These are phyloP conservation scores for Drosophila arizonae DNA, from an alignment of 1,140 invertebrate genomes.

Conservation along the genomic window DNA sequence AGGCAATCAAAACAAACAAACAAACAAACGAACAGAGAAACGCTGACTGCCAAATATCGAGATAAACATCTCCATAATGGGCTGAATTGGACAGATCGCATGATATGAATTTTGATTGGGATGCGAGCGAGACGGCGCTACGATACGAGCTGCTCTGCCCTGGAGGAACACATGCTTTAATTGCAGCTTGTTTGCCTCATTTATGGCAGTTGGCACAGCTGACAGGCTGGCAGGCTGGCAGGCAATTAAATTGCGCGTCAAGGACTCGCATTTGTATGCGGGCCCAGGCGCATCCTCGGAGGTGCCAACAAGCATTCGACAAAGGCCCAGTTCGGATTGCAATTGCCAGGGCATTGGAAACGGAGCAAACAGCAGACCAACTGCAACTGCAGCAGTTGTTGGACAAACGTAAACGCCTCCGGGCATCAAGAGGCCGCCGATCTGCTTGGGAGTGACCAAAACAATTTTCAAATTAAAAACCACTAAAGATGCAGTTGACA, in stretches of 20 bases:
- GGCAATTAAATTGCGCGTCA: slow-evolving; percentile 47
- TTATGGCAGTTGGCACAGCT: slow-evolving; percentile 14
- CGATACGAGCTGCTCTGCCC: slow-evolving; percentile 7
- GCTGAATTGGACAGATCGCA: slow-evolving; percentile 44
- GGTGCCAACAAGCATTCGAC: slow-evolving; percentile 64
- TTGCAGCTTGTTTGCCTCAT: slow-evolving; percentile 60
- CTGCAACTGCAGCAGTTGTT: slow-evolving; percentile 56
- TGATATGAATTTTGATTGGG: slow-evolving; percentile 15
- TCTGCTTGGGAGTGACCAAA: slow-evolving; percentile 56
- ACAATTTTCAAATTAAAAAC: slow-evolving; percentile 80
- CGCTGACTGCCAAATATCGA: slow-evolving; percentile 55
- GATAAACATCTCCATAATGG: slow-evolving; percentile 77
- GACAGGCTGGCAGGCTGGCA: slow-evolving; percentile 19
- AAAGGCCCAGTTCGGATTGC: slow-evolving; percentile 35
- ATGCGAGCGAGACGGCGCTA: not conserved
- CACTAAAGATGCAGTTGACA: slow-evolving; percentile 79
- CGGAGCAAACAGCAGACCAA: not conserved
- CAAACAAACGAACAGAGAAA: slow-evolving; percentile 16
- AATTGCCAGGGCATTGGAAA: slow-evolving; percentile 6
- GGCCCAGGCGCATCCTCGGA: slow-evolving; percentile 40
- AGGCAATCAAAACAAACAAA: slow-evolving; percentile 42
- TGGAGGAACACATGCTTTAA: slow-evolving; percentile 67
- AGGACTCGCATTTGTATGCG: slow-evolving; percentile 37
- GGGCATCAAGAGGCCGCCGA: slow-evolving; percentile 3
- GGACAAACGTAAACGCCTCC: slow-evolving; percentile 64